Conservation (phyloP, 2,888 invertebrate species). For the Panorpa germanica region DNA sequence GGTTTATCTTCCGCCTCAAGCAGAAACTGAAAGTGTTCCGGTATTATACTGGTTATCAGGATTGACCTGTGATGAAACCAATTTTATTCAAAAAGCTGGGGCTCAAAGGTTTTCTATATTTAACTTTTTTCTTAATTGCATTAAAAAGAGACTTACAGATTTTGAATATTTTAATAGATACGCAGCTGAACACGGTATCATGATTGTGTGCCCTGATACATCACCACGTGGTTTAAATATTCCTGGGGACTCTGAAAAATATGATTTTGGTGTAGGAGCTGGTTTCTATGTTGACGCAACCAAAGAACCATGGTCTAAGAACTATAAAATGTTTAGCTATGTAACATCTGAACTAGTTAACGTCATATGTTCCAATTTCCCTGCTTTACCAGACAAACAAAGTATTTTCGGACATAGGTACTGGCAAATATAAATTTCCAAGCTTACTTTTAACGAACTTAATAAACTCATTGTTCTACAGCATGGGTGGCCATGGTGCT, state of each 20-base stretch:
- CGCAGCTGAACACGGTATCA: slow-evolving; percentile 69
- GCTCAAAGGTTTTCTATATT: slow-evolving; percentile 45
- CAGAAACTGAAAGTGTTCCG: slow-evolving; percentile 38
- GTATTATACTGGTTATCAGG: slow-evolving; percentile 86
- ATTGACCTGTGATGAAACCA: slow-evolving; percentile 83
- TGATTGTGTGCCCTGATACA: slow-evolving; percentile 89
- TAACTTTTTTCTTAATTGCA: background rate
- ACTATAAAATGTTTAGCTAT: slow-evolving; percentile 93
- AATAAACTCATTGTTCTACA: slow-evolving; percentile 24
- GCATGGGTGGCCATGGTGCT: slow-evolving; percentile 98
- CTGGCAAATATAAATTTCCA: slow-evolving; percentile 6
- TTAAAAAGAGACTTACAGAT: background rate
- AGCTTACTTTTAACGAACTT: slow-evolving; percentile 4
- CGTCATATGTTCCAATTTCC: slow-evolving; percentile 58
- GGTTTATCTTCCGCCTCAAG: slow-evolving; percentile 68
- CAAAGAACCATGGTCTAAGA: slow-evolving; percentile 73
- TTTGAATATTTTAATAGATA: slow-evolving; percentile 24
- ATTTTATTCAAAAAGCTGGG: slow-evolving; percentile 91
- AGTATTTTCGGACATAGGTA: slow-evolving; percentile 71
- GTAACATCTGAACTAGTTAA: slow-evolving; percentile 71
- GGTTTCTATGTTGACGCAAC: slow-evolving; percentile 92
- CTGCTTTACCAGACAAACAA: slow-evolving; percentile 33
- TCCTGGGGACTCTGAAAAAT: slow-evolving; percentile 77
- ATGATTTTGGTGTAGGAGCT: slow-evolving; percentile 91
- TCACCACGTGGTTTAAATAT: slow-evolving; percentile 83